Percentiles rank a stretch among this genome's conserved stretches.
These are phyloP conservation scores for Rhyacophila evoluta DNA, from an alignment of 2,888 invertebrate species.

Conservation along the genomic window DNA sequence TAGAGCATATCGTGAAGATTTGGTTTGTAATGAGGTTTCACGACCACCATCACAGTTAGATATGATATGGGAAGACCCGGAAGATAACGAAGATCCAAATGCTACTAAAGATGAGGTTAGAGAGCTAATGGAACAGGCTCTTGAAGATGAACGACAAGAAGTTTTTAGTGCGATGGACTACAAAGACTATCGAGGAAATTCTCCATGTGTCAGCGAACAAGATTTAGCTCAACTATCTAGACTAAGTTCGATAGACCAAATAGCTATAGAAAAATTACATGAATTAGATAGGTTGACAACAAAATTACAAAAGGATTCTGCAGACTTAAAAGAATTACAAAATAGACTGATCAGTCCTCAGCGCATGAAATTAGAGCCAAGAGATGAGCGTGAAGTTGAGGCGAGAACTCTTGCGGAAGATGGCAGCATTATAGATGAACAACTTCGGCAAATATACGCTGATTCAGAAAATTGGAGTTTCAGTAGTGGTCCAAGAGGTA, in stretches of 20 bases:
- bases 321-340: constrained; percentile 81
- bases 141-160: constrained; percentile 71
- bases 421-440: constrained; percentile 76
- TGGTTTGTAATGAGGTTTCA: constrained; percentile 74
- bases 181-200: constrained; percentile 81
- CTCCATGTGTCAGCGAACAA: constrained; percentile 81
- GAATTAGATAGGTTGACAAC: constrained; percentile 82
- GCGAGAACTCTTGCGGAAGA: constrained; percentile 73
- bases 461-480: constrained; percentile 79
- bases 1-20: constrained; percentile 87
- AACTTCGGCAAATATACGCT: constrained; percentile 76
- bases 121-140: constrained; percentile 67
- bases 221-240: constrained; percentile 81
- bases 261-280: constrained; percentile 82
- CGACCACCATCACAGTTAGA: constrained; percentile 80
- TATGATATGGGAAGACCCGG: constrained; percentile 90
- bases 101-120: constrained; percentile 57
- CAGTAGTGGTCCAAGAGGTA: constrained; percentile 74
- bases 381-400: constrained; percentile 71
- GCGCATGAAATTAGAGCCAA: constrained; percentile 60
- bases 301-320: constrained; percentile 83
- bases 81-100: constrained; percentile 75
- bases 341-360: constrained; percentile 78
- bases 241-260: constrained; percentile 82
- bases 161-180: constrained; percentile 83